Conservation (phyloP, 2,113 vertebrate genomes). For the Clarias batrachus region DNA sequence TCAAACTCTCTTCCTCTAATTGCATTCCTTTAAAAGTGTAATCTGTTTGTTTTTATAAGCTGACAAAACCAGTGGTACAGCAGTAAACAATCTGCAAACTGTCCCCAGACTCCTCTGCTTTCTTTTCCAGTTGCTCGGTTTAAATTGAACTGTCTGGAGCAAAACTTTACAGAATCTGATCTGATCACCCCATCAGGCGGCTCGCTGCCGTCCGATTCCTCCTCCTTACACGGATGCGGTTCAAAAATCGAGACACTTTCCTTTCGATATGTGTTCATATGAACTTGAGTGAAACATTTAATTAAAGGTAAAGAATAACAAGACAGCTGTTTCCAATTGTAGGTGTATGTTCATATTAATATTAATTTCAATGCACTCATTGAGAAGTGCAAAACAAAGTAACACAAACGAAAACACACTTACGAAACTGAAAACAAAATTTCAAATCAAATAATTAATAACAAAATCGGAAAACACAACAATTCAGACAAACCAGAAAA, state of each 20-base stretch:
- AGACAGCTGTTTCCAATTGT: no score
- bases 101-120: background rate
- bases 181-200: background rate
- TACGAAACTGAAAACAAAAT: no score
- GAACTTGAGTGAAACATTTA: no score
- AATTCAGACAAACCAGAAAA: no score
- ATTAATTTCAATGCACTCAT: no score
- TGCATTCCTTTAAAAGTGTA: background rate
- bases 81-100: background rate
- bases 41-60: background rate
- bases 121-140: background rate
- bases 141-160: background rate
- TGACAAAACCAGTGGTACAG: background rate
- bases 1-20: background rate
- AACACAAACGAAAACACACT: no score
- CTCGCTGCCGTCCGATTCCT: background rate
- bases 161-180: background rate
- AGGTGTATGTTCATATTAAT: no score
- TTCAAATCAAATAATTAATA: no score
- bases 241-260: background rate
- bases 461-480: no score
- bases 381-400: no score
- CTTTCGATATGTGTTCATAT: background rate
- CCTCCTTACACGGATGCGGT: background rate
- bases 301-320: no score